phyloP scores from a whole-genome alignment of 1,140 invertebrate species.

The Gonatopus flavifemur region DNA sequence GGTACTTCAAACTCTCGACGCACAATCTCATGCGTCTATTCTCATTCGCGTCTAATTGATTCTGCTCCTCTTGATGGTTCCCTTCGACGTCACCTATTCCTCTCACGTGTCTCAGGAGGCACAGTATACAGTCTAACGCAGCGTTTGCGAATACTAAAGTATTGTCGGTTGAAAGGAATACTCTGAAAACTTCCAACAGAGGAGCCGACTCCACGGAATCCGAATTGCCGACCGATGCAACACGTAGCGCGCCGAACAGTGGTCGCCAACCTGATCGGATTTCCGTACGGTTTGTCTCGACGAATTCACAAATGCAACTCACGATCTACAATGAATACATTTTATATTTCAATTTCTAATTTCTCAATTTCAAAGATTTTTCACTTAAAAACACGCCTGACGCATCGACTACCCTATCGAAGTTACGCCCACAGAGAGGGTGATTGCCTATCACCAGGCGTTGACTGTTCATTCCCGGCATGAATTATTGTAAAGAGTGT shows the following conservation, averaged over 20 bases:
- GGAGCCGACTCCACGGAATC: conserved; percentile 66
- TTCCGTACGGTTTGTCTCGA: conserved; percentile 89
- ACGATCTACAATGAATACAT: conserved; percentile 71
- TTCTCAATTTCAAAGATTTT: too few relatives aligned
- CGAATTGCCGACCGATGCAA: conserved; percentile 69
- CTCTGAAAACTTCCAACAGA: conserved; percentile 88
- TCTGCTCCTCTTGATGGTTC: conserved; percentile 28
- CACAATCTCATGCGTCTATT: conserved; percentile 61
- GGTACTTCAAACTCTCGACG: conserved; percentile 81
- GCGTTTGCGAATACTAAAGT: conserved; percentile 92
- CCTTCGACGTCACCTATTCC: conserved; percentile 57
- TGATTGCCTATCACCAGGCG: too few relatives aligned
- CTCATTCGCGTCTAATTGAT: conserved; percentile 34
- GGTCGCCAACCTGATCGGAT: conserved; percentile 93
- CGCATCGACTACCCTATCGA: too few relatives aligned
- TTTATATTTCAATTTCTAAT: too few relatives aligned
- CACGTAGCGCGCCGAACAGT: conserved; percentile 85
- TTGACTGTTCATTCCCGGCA: too few relatives aligned
- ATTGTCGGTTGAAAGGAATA: conserved; percentile 90
- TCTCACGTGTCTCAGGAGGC: conserved; percentile 74
- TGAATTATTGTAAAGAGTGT: too few relatives aligned
- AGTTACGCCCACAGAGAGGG: too few relatives aligned
- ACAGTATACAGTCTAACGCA: conserved; percentile 89
- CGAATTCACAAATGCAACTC: conserved; percentile 92
- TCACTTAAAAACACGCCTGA: too few relatives aligned